Evolutionary conservation across 2,113 vertebrate species (phyloP).

Genomic region (Malurus alboscapulatus): DNA sequence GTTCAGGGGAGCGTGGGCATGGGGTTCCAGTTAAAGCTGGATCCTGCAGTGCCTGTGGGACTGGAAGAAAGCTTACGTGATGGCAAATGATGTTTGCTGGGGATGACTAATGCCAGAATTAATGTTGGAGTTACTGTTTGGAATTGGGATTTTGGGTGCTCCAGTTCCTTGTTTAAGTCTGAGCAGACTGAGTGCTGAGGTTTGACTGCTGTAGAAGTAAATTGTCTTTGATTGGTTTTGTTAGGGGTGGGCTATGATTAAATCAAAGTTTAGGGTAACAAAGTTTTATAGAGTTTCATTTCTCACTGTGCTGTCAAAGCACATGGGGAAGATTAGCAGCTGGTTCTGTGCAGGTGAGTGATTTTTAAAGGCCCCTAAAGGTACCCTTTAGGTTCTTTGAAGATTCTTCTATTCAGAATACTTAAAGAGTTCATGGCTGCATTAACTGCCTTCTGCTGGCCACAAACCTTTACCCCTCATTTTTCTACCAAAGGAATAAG

Average conservation of each 20-base stretch:
- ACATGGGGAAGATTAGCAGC: not conserved
- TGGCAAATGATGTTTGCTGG: not conserved
- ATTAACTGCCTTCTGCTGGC: not conserved
- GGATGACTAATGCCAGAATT: not conserved
- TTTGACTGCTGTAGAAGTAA: not conserved
- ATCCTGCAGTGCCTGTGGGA: not conserved
- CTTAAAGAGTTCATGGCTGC: not conserved
- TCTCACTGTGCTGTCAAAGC: not conserved
- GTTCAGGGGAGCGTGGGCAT: rapidly evolving
- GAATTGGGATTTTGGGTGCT: not conserved
- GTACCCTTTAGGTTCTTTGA: not conserved
- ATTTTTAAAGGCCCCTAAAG: not conserved
- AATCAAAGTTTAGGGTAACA: not conserved
- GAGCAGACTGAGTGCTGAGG: not conserved
- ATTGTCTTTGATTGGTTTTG: not conserved
- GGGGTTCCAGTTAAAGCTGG: not conserved
- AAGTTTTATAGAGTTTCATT: not conserved
- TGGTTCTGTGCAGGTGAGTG: not conserved
- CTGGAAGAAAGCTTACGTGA: not conserved
- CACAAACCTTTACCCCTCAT: not conserved
- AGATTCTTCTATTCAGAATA: not conserved
- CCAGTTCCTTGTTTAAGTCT: not conserved
- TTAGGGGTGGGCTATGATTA: not conserved
- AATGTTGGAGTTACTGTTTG: not conserved
- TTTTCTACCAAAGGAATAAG: not conserved